These are phyloP conservation scores for Garrulus glandarius DNA, from an alignment of 2,797 vertebrate species.

Conservation along the genomic window DNA sequence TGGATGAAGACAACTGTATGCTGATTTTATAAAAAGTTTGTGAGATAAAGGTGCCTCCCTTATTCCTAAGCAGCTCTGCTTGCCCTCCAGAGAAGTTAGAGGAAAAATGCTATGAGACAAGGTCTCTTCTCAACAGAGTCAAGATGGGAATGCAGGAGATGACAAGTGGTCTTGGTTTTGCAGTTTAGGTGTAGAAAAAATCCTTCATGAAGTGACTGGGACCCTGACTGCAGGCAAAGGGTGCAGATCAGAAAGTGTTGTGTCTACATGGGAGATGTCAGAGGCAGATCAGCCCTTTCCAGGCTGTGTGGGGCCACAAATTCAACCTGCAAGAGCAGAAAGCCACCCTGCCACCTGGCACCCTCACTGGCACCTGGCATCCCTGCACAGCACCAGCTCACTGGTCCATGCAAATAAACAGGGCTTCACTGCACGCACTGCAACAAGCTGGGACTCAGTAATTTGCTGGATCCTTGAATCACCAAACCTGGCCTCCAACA, in stretches of 20 bases:
- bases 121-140: neutral
- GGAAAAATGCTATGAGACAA: neutral
- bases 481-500: neutral
- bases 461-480: neutral
- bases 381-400: neutral
- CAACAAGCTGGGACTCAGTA: neutral
- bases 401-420: accelerated
- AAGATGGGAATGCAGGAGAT: neutral
- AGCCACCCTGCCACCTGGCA: neutral
- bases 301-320: neutral
- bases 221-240: neutral
- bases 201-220: accelerated
- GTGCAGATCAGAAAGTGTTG: neutral
- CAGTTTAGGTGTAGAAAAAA: neutral
- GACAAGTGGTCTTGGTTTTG: neutral
- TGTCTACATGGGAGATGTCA: neutral
- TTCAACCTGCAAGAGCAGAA: neutral
- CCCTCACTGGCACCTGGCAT: neutral
- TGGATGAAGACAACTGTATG: neutral
- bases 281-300: neutral
- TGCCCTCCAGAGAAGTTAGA: neutral
- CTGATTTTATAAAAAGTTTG: neutral
- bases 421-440: neutral
- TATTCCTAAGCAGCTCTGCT: neutral
- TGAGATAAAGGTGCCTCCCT: neutral